Percentiles rank a stretch among this genome's conserved stretches.
Conservation (phyloP, 2,797 vertebrate genomes). For the Falco peregrinus region DNA sequence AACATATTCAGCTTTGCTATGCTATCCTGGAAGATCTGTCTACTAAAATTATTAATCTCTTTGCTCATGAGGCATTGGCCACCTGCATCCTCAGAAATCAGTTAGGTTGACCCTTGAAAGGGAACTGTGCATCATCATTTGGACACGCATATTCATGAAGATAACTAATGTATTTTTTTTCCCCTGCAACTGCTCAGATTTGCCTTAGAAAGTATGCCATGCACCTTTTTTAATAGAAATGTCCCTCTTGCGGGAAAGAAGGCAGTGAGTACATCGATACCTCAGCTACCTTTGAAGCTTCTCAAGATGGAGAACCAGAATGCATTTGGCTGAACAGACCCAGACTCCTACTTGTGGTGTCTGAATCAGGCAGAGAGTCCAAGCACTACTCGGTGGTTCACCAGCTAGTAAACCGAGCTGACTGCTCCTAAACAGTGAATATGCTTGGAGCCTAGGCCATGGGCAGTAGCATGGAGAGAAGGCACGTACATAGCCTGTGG, state of each 20-base stretch:
- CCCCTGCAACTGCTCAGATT: neutral
- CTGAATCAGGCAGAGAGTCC: neutral
- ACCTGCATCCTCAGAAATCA: neutral
- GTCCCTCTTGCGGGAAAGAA: neutral
- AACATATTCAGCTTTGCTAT: neutral
- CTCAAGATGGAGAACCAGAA: neutral
- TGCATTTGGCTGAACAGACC: neutral
- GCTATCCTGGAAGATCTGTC: neutral
- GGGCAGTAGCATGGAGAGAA: neutral
- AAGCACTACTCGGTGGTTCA: neutral
- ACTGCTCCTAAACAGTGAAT: neutral
- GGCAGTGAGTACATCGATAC: neutral
- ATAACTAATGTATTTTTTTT: neutral
- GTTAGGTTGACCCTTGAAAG: neutral
- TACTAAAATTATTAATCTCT: neutral
- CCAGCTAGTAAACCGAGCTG: neutral
- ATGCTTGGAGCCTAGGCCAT: rapidly evolving
- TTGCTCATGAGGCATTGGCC: neutral
- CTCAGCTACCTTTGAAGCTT: neutral
- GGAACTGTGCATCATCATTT: neutral
- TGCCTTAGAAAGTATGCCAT: neutral
- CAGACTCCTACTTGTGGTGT: neutral
- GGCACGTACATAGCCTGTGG: neutral
- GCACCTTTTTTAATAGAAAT: neutral
- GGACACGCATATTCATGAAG: neutral